Percentiles rank a stretch among this genome's conserved stretches.
Evolutionary conservation across 2,113 vertebrate genomes (phyloP).

Genomic region (Microcebus griseorufus): DNA sequence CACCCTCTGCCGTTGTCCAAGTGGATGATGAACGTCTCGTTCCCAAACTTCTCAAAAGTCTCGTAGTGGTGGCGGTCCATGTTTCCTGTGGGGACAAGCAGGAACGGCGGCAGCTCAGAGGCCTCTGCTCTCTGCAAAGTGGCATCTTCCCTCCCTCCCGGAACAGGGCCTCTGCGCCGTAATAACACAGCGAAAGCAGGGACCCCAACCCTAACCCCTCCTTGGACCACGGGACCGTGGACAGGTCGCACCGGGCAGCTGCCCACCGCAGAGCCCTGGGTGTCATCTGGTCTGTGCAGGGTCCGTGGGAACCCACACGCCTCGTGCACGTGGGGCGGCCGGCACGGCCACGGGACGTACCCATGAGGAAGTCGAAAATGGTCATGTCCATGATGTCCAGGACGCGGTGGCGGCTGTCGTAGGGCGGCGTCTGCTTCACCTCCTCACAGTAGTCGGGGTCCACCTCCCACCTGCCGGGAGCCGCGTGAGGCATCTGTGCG

Average conservation of each 20-base stretch:
- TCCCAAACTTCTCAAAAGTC: constrained; percentile 99
- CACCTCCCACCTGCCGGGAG: constrained; percentile 94
- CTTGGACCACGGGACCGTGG: accelerated
- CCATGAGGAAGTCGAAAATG: constrained; percentile 99
- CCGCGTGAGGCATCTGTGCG: neutral
- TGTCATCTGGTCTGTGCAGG: neutral
- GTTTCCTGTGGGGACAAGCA: constrained; percentile 88
- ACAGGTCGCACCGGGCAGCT: neutral
- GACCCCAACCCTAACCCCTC: too few relatives aligned
- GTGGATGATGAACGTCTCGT: constrained; percentile 98
- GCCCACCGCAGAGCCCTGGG: neutral
- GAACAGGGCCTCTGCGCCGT: accelerated
- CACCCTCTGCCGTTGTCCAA: constrained; percentile 98
- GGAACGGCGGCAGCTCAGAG: neutral
- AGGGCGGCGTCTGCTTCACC: constrained; percentile 97
- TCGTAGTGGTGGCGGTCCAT: constrained; percentile 99
- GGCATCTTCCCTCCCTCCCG: accelerated
- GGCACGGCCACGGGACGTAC: constrained; percentile 81
- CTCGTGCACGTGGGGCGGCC: neutral
- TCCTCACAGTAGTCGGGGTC: constrained; percentile 98
- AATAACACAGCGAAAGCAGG: accelerated
- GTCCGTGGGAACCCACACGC: neutral
- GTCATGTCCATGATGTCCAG: constrained; percentile 99
- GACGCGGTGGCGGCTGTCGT: constrained; percentile 93
- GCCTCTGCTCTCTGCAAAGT: accelerated